Percentiles rank a stretch among this genome's conserved stretches.
These are phyloP conservation scores for Halcyon leucocephala DNA, from an alignment of 2,797 vertebrate genomes.

Conservation along the genomic window DNA sequence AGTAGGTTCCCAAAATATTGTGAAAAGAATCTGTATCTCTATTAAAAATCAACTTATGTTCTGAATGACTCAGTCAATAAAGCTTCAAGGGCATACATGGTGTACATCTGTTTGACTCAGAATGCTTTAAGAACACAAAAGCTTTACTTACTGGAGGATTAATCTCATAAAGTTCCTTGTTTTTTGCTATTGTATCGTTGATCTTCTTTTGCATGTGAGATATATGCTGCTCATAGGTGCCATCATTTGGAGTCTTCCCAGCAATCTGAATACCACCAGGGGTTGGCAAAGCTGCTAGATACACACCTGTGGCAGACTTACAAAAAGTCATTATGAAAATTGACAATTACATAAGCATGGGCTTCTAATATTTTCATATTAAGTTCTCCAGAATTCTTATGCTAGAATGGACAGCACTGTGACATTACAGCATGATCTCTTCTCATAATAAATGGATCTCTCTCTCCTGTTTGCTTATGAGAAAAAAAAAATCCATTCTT, in stretches of 20 bases:
- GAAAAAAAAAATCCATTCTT: neutral
- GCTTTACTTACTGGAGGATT: conserved; percentile 89
- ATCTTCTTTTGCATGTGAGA: conserved; percentile 96
- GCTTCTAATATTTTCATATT: neutral
- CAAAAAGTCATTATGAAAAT: neutral
- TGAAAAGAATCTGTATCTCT: neutral
- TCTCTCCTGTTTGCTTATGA: neutral
- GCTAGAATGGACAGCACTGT: neutral
- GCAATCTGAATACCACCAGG: conserved; percentile 96
- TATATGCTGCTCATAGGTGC: conserved; percentile 93
- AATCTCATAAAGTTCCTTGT: conserved; percentile 95
- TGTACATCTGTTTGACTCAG: neutral
- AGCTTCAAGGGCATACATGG: neutral
- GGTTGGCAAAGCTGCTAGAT: conserved; percentile 90
- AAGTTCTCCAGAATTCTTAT: neutral
- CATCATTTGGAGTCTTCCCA: conserved; percentile 93
- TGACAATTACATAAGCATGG: neutral
- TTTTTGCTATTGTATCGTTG: conserved; percentile 95
- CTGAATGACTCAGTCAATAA: neutral
- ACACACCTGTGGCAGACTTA: conserved; percentile 97
- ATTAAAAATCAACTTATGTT: neutral
- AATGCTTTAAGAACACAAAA: neutral
- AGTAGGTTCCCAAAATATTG: neutral
- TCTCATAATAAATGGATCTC: neutral
- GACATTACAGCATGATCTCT: neutral